phyloP scores from a whole-genome alignment of 2,113 vertebrate genomes.

The Centropristis striata region DNA sequence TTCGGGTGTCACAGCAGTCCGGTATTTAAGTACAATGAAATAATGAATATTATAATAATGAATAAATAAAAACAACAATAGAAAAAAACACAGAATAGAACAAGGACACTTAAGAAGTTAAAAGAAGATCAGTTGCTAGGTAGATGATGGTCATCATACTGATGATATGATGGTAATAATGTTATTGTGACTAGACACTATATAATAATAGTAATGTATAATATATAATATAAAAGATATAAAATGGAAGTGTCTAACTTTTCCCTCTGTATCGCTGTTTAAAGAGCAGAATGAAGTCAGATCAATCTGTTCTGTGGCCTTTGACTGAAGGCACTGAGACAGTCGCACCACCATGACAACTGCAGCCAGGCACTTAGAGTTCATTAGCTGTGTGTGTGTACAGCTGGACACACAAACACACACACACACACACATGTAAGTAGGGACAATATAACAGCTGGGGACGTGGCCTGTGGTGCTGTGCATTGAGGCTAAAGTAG shows the following conservation, averaged over 20 bases:
- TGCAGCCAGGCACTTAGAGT: conserved; percentile 68
- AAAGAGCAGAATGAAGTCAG: conserved; percentile 1
- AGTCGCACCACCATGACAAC: conserved; percentile 76
- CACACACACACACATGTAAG: conserved; percentile 59
- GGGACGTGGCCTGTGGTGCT: conserved; percentile 1
- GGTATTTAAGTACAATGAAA: no score
- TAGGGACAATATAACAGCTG: conserved; percentile 61
- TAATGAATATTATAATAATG: no score
- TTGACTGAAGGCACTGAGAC: conserved; percentile 39
- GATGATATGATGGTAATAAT: no score
- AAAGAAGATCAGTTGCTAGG: no score
- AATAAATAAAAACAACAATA: no score
- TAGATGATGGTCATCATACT: no score
- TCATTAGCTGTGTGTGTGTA: conserved; percentile 81
- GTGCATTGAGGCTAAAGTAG: conserved; percentile 9
- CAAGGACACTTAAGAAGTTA: no score
- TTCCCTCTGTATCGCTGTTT: neutral
- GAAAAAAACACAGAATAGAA: no score
- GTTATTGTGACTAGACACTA: no score
- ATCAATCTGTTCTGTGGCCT: conserved; percentile 24
- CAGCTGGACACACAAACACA: conserved; percentile 78
- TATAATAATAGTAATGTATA: no score
- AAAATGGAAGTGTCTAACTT: neutral
- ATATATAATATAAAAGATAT: no score
- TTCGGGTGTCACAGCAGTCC: no score